Conservation (phyloP, 2,113 vertebrate species). For the rabbit (Oryctolagus cuniculus) region mOryCun1.1 NC_091442.1:19580501-19581000, state of each 20-base stretch:
- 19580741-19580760: not conserved
- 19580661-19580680: not conserved
- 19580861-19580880: not conserved
- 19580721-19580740: not conserved
- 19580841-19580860: not conserved
- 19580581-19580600: not conserved
- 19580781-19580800: too few relatives aligned
- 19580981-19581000: not conserved
- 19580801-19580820: not conserved
- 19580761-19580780: not conserved
- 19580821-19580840: too few relatives aligned
- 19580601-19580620: not conserved
- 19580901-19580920: not conserved
- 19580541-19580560: not conserved
- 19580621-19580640: not conserved
- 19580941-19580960: not conserved
- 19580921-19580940: not conserved
- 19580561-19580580: not conserved
- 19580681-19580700: not conserved
- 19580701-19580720: accelerated
- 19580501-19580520: not conserved
- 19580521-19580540: not conserved
- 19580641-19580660: not conserved
- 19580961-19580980: not conserved
- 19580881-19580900: slow-evolving; percentile 10